Evolutionary conservation across 2,888 invertebrate species (phyloP).

Genomic region (Ectropis crepuscularia): DNA sequence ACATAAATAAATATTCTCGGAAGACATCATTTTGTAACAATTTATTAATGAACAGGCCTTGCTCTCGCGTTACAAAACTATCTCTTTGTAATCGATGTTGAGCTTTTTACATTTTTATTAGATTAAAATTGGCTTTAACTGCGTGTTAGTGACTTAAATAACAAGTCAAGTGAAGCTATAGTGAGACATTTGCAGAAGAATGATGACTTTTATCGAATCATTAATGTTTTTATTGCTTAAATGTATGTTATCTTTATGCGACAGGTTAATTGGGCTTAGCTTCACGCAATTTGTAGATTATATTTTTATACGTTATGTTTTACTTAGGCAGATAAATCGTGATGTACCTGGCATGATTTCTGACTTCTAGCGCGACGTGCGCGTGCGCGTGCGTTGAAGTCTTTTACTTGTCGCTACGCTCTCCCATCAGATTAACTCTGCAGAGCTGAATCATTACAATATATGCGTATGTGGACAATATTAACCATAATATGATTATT

Average conservation of each 20-base stretch:
- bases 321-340: neutral
- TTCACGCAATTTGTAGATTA: neutral
- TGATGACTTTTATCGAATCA: slow-evolving; percentile 13
- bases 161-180: slow-evolving; percentile 13
- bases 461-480: no score
- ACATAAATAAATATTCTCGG: slow-evolving; percentile 45
- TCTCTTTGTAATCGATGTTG: slow-evolving; percentile 32
- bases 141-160: slow-evolving; percentile 9
- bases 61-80: slow-evolving; percentile 47
- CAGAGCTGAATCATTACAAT: no score
- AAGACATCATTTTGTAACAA: slow-evolving; percentile 46
- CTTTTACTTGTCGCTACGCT: slow-evolving; percentile 3
- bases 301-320: neutral
- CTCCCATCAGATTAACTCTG: no score
- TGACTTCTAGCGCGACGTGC: neutral
- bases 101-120: slow-evolving; percentile 24
- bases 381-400: slow-evolving; percentile 6
- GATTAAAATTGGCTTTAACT: slow-evolving; percentile 10
- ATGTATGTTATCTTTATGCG: slow-evolving; percentile 12
- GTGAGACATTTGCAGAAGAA: slow-evolving; percentile 8
- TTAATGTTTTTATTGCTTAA: slow-evolving; percentile 10
- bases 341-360: no score
- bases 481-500: no score
- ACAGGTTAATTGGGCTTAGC: neutral
- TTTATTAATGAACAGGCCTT: slow-evolving; percentile 46